Conservation (phyloP, 1,140 invertebrate genomes). For the Battus philenor region DNA sequence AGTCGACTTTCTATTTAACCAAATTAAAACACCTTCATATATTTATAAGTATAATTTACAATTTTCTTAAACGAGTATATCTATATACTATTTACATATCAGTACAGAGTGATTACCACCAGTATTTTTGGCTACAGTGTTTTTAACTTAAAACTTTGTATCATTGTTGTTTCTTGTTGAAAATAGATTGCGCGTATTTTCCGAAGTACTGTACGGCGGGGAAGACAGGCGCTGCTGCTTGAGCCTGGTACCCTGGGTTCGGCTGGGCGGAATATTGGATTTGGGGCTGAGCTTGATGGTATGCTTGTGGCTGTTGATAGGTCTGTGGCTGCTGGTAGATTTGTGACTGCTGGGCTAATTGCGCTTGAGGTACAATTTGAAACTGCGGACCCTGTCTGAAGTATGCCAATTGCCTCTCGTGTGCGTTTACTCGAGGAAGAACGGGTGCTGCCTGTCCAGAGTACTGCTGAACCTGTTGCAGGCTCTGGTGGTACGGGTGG, state of each 20-base stretch:
- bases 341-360: slow-evolving; percentile 18
- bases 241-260: slow-evolving; percentile 1
- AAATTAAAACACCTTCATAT: too few species aligned
- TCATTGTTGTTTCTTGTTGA: slow-evolving; percentile 35
- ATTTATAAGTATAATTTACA: too few species aligned
- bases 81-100: too few species aligned
- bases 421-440: slow-evolving; percentile 3
- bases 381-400: slow-evolving; percentile 20
- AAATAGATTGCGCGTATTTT: slow-evolving; percentile 50
- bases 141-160: too few species aligned
- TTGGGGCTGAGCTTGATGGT: slow-evolving; percentile 18
- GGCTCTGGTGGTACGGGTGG: slow-evolving; percentile 16
- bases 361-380: slow-evolving; percentile 19
- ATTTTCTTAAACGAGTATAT: too few species aligned
- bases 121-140: too few species aligned
- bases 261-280: slow-evolving; percentile 14
- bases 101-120: too few species aligned
- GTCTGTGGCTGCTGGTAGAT: slow-evolving; percentile 14
- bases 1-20: too few species aligned
- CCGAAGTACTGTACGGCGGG: slow-evolving; percentile 60
- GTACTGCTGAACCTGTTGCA: background rate
- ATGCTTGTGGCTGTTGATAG: slow-evolving; percentile 14
- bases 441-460: background rate
- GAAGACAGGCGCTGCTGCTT: slow-evolving; percentile 31
- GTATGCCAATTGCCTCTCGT: slow-evolving; percentile 17